phyloP scores from a whole-genome alignment of 1,140 invertebrate genomes.

The Drosophila aff. region DNA sequence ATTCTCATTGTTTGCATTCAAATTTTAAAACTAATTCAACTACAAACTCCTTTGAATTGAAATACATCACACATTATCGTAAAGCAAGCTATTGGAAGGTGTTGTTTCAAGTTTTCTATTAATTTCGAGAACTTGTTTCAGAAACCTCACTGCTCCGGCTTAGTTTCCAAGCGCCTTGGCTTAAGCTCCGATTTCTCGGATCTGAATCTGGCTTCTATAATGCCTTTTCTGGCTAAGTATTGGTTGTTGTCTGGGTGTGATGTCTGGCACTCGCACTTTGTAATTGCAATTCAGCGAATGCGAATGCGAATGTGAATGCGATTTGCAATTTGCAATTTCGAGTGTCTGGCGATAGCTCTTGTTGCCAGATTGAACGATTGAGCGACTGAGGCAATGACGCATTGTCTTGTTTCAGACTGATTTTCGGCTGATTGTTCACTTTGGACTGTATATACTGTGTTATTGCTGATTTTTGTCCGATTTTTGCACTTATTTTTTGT shows the following conservation, averaged over 20 bases:
- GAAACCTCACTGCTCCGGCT: not conserved
- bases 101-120: not conserved
- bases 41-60: not conserved
- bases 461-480: constrained; percentile 22
- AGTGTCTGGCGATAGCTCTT: constrained; percentile 59
- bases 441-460: constrained; percentile 29
- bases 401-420: constrained; percentile 41
- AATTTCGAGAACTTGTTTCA: constrained; percentile 22
- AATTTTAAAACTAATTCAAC: not conserved
- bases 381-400: constrained; percentile 63
- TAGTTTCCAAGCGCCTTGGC: not conserved
- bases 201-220: constrained; percentile 17
- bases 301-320: constrained; percentile 36
- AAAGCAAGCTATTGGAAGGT: not conserved
- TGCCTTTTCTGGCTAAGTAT: constrained; percentile 6
- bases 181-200: constrained; percentile 11
- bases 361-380: constrained; percentile 24
- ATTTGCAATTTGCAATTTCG: constrained; percentile 48
- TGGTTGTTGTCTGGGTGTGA: constrained; percentile 51
- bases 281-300: constrained; percentile 52
- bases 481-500: constrained; percentile 47
- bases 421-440: constrained; percentile 54
- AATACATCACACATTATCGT: not conserved
- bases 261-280: constrained; percentile 67
- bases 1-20: fast-evolving